Evolutionary conservation across 1,140 invertebrate species (phyloP), one percentile per base, ranked within the genome.

Genomic region (Paraescarpia echinospica): DNA sequence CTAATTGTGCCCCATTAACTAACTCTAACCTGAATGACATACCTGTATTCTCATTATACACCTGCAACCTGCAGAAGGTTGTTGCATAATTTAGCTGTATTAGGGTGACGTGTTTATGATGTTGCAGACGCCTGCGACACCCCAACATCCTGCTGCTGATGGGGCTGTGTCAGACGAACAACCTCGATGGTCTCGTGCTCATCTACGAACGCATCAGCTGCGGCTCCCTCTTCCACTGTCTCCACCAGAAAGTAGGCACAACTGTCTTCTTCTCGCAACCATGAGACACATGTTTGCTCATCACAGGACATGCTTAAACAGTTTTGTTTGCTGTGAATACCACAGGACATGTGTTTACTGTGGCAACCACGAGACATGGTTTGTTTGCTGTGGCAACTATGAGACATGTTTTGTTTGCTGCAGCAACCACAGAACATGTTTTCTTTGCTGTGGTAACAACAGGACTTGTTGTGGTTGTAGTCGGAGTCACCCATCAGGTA

Each of bases 101-200:
- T n/a, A n/a, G n/a, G n/a, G n/a, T n/a, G n/a, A n/a, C n/a, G n/a
- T n/a, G n/a, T n/a, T 77, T 6, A 27, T 77, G 59, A 77, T 31
- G 27, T 92, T 93, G 94, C 91, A 95, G 95, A 12, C 95, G 95
- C 89, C 93, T 96, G 2, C 93, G 95, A 48, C 96, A 96, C 94
- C 96, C 96, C 1, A 94, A 95, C 92, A 94, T 96, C 51, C 93
- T 96, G 35, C 93, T 96, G 91, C 93, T 96, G 77, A 96, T 96
- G 96, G 96, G 95, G 14, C 94, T 96, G 22, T 96, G 96, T 94
- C 95, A 96, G 90, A 95, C 95, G 33, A 94, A 95, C 22, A 95
- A 95, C 89, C 94, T 95, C 12, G 95, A 96, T 89, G 94, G 94
- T 31, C 93, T 96, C 31, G 95, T 96, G 89, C 94, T 96, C 5